Evolutionary conservation across 2,113 vertebrate genomes (phyloP).

Genomic region (Pelecanoides urinatrix): DNA sequence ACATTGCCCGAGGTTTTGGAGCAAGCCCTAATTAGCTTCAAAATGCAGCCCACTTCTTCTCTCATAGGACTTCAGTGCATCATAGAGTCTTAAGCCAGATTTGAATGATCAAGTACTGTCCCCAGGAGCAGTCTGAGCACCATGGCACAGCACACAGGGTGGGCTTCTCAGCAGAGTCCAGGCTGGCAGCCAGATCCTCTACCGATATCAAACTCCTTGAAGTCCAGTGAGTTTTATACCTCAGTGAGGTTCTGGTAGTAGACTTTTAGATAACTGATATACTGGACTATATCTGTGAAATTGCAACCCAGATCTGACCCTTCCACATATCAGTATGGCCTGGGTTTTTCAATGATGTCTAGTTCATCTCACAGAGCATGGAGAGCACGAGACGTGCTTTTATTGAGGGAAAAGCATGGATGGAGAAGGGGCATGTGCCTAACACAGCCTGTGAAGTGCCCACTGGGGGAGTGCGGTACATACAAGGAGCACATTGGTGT

Average conservation of each 20-base stretch:
- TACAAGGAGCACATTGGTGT: neutral
- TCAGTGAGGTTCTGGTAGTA: neutral
- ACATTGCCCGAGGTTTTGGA: neutral
- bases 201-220: neutral
- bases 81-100: neutral
- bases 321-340: neutral
- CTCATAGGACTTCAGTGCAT: neutral
- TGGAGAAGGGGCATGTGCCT: neutral
- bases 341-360: neutral
- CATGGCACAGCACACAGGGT: neutral
- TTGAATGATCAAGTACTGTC: neutral
- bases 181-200: neutral
- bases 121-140: neutral
- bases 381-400: fast-evolving
- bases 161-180: neutral
- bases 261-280: neutral
- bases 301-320: neutral
- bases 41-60: neutral
- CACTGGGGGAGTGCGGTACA: fast-evolving
- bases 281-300: neutral
- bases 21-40: neutral
- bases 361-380: neutral
- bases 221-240: neutral
- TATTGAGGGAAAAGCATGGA: neutral
- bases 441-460: neutral